Conservation (phyloP, 2,797 vertebrate genomes). For the Pangasius djambal region DNA sequence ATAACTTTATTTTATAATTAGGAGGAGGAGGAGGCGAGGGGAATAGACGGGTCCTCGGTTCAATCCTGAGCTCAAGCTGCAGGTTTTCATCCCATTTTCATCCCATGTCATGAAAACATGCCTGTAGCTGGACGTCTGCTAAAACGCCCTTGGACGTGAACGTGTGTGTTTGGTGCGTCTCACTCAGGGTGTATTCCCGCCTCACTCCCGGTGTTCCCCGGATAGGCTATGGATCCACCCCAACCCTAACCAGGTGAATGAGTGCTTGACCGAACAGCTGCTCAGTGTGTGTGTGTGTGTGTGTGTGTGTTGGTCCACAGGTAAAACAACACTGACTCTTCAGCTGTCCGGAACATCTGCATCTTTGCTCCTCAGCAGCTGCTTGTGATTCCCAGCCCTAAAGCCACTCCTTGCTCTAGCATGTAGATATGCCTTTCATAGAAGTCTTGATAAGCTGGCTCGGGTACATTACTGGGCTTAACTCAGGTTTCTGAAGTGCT, state of each 20-base stretch:
- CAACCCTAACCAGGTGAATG: not conserved
- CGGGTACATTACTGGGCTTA: not conserved
- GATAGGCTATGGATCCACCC: not conserved
- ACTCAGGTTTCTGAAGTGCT: not conserved
- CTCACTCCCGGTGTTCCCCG: not conserved
- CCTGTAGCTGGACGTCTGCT: not conserved
- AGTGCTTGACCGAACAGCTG: not conserved
- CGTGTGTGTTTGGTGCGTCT: not conserved
- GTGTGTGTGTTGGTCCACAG: not conserved
- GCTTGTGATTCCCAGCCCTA: not conserved
- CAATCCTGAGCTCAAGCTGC: not conserved
- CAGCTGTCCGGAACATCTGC: not conserved
- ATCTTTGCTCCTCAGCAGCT: not conserved
- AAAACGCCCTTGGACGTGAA: not conserved
- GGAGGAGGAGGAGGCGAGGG: not conserved
- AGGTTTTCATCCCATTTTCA: not conserved
- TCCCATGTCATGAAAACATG: not conserved
- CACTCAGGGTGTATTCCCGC: too few species aligned
- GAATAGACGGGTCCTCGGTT: not conserved
- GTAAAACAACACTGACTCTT: not conserved
- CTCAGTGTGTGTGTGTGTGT: not conserved
- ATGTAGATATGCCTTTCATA: not conserved
- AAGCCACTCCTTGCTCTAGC: constrained; percentile 28
- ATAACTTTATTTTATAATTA: not conserved
- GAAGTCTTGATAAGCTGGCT: constrained; percentile 17